These are phyloP conservation scores for Drosophila ustulata DNA, from an alignment of 2,888 invertebrate genomes.

Conservation along the genomic window DNA sequence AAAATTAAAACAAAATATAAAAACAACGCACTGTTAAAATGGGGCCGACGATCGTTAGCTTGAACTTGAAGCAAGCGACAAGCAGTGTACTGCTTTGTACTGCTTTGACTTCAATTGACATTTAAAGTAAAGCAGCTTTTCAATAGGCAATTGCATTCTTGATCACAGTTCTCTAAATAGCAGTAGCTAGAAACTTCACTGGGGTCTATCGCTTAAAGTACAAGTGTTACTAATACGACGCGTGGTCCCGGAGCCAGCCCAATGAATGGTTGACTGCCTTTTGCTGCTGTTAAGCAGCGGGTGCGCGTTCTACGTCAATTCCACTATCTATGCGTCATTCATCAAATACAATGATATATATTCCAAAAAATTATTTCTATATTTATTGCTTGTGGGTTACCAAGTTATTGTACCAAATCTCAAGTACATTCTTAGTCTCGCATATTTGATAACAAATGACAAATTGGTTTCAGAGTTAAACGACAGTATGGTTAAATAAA, in stretches of 20 bases:
- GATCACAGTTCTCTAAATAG: too few relatives aligned
- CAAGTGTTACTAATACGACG: conserved; percentile 5
- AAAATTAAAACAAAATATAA: not conserved
- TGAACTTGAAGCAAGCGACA: not conserved
- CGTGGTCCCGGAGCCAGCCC: not conserved
- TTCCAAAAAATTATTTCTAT: conserved; percentile 14
- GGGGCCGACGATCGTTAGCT: not conserved
- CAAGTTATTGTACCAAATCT: conserved; percentile 15
- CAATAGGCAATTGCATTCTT: not conserved
- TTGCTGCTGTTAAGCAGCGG: conserved; percentile 10
- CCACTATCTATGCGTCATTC: not conserved
- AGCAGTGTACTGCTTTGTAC: not conserved
- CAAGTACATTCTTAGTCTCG: conserved; percentile 7
- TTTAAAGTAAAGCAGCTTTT: not conserved
- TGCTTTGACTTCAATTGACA: not conserved
- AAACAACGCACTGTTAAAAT: too few relatives aligned
- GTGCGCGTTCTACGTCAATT: conserved; percentile 15
- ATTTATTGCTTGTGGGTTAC: conserved; percentile 9
- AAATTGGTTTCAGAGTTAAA: too few relatives aligned
- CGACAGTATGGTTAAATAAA: conserved; percentile 35
- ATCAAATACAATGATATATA: not conserved
- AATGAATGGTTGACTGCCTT: not conserved
- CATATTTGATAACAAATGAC: conserved; percentile 8
- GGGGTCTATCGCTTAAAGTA: not conserved
- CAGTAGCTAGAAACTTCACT: not conserved